These are phyloP conservation scores for Rhysida immarginata DNA, from an alignment of 1,140 invertebrate genomes.

Conservation along the genomic window DNA sequence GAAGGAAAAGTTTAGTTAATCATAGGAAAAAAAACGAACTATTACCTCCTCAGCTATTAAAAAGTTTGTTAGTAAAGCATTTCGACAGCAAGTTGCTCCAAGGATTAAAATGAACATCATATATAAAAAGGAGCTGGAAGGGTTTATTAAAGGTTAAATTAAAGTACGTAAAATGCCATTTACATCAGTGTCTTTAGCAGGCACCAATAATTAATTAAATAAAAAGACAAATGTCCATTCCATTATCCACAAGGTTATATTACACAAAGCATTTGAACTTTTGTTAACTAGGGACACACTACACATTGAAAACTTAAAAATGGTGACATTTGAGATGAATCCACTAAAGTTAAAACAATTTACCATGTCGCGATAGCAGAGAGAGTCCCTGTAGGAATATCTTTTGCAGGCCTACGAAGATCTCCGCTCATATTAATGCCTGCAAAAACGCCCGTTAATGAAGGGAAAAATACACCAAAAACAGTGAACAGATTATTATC, in stretches of 20 bases:
- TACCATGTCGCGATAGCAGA: conserved; percentile 74
- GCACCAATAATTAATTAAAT: too few relatives aligned
- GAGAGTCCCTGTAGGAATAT: conserved; percentile 87
- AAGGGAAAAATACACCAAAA: conserved; percentile 88
- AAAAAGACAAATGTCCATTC: too few relatives aligned
- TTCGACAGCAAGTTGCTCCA: conserved; percentile 66
- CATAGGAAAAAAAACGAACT: too few relatives aligned
- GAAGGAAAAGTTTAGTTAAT: too few relatives aligned
- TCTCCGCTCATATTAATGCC: conserved; percentile 98
- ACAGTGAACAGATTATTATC: conserved; percentile 78
- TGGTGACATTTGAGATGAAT: not conserved
- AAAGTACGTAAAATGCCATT: too few relatives aligned
- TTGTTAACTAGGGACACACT: too few relatives aligned
- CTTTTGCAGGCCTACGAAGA: conserved; percentile 69
- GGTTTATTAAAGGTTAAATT: too few relatives aligned
- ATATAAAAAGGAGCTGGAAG: conserved; percentile 71
- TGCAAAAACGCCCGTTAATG: conserved; percentile 80
- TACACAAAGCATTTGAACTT: not conserved
- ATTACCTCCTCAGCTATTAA: conserved; percentile 78
- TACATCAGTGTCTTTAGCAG: too few relatives aligned
- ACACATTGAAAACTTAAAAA: conserved; percentile 11
- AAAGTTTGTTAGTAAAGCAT: conserved; percentile 57
- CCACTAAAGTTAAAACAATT: conserved; percentile 13
- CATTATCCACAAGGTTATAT: not conserved
- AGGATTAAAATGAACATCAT: conserved; percentile 75